Base-by-base conservation (phyloP, 1,140 invertebrate species). In the Drosophila lini region DNA sequence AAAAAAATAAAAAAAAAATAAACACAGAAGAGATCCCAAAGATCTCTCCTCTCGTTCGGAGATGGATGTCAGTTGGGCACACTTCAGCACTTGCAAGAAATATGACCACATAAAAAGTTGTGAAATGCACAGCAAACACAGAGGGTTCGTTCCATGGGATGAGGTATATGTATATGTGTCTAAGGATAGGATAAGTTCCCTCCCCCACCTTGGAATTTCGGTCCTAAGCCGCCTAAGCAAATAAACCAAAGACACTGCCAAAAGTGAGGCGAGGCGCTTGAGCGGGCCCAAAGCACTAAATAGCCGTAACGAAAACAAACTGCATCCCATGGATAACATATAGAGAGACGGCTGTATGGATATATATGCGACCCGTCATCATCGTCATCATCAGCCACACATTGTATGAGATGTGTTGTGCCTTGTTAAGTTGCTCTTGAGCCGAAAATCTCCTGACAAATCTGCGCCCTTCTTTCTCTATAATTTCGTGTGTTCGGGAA, bases 1-100 rank as follows among this genome's bases (percentile, higher is more conserved):
- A 9, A 5, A 28, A 28, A 13, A 48, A 9, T 9, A 48, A 48
- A 48, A 9, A 9, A 19, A 9, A 15, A 40, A 2, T 3, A n/a
- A 9, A 9, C 3, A 15, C 22, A 19, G 31, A 15, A 5, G n/a
- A 55, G 11, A 58, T 32, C 38, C 57, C 36, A 44, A 44, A 62
- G 32, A 57, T 57, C 60, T 32, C 28, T 25, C 34, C 9, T 11
- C 16, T 15, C 4, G 22, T 22, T 22, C 3, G 31, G 50, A 11
- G 50, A 8, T 40, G 44, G 41, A 53, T 56, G 58, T 48, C 63
- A 64, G 80, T 67, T 62, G 62, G 63, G 70, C 80, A 78, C 74
- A 76, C 80, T 76, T 86, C 75, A 80, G 70, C 79, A 86, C 71
- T 86, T 80, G 81, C 63, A 78, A 86, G 69, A 86, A 80, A 86